Conservation (phyloP, 2,113 vertebrate species). For the Labrus mixtus region DNA sequence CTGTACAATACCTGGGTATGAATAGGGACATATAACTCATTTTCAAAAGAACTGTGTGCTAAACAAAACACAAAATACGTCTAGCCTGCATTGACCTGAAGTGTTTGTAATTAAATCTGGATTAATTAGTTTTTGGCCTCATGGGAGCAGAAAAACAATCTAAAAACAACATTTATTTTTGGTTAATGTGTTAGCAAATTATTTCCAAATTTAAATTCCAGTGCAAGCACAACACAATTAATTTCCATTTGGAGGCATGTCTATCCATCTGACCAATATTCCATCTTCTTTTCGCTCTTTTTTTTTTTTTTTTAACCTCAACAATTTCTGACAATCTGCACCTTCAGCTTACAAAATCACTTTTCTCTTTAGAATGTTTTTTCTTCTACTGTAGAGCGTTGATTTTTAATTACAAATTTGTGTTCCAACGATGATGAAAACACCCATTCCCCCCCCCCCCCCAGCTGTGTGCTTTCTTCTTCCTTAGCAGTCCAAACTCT, state of each 20-base stretch:
- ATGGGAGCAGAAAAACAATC: not conserved
- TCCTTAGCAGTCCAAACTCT: too few relatives aligned
- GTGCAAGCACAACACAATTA: not conserved
- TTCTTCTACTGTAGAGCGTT: too few relatives aligned
- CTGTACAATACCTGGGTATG: not conserved
- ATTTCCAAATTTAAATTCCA: not conserved
- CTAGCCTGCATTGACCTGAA: not conserved
- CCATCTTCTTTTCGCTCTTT: not conserved
- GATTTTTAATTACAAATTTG: too few relatives aligned
- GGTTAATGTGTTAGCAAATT: not conserved
- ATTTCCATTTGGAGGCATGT: not conserved
- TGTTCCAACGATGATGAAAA: too few relatives aligned
- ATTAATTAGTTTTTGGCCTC: not conserved
- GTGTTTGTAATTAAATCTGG: not conserved
- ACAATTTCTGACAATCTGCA: not conserved
- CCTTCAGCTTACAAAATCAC: not conserved
- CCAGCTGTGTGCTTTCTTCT: too few relatives aligned
- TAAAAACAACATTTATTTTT: not conserved
- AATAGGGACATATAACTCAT: conserved; percentile 8
- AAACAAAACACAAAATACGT: not conserved
- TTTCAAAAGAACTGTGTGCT: not conserved
- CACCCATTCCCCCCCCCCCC: too few relatives aligned
- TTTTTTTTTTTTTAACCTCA: not conserved
- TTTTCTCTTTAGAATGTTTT: not conserved
- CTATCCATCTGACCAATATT: not conserved